phyloP scores from a whole-genome alignment of 2,888 invertebrate genomes.

The Entomobrya proxima region DNA sequence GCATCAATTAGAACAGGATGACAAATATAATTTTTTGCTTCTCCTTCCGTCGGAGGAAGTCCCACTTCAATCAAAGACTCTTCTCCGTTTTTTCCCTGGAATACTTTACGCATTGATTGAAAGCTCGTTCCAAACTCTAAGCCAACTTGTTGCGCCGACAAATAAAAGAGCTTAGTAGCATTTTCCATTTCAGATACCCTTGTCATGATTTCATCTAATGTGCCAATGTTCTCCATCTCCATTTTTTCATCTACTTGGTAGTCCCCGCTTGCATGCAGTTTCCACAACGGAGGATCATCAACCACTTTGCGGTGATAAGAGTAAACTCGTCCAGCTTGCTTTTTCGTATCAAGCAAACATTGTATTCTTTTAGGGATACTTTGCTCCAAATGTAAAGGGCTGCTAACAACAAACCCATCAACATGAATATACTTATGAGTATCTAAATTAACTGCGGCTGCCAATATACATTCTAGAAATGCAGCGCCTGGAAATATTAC shows the following conservation, averaged over 20 bases:
- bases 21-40: not conserved
- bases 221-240: not conserved
- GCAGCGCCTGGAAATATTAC: constrained; percentile 59
- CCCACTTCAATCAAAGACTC: not conserved
- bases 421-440: not conserved
- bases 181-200: not conserved
- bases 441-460: too few relatives aligned
- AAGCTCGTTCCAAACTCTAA: constrained; percentile 18
- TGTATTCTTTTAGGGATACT: not conserved
- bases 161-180: not conserved
- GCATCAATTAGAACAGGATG: constrained; percentile 42
- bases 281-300: not conserved
- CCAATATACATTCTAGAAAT: constrained; percentile 55
- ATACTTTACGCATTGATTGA: constrained; percentile 1
- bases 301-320: not conserved
- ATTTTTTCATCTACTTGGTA: not conserved
- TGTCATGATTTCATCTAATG: not conserved
- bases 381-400: not conserved
- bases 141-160: not conserved
- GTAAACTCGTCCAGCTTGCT: not conserved
- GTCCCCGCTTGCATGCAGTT: not conserved
- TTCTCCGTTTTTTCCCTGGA: not conserved
- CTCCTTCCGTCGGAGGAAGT: not conserved
- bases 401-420: not conserved
- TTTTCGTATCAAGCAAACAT: not conserved